Base-by-base conservation (phyloP, 2,113 vertebrate genomes). In the Coturnix japonica region DNA sequence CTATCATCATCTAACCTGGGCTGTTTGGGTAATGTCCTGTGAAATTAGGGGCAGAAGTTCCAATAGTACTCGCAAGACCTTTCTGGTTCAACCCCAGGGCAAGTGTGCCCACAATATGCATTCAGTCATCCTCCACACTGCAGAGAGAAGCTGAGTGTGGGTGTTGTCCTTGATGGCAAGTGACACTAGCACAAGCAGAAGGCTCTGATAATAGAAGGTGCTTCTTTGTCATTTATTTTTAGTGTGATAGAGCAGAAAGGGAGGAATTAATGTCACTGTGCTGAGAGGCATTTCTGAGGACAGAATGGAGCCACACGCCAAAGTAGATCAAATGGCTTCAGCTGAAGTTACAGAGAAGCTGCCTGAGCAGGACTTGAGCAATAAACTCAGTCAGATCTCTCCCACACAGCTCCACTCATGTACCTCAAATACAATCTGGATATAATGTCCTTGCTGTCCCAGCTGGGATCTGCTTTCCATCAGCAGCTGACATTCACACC, bases 391-490 rank as follows among this genome's bases (percentile, higher is more conserved):
- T 16, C 9, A 12, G 69, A 79, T 41, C 37, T 73, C 77, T 93
- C 92, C 89, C 86, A 90, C 93, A 79, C 66, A 79, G 86, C 78
- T 86, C 73, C 17, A 19, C 35, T 85, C 54, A 51, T 43, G 88
- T 77, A 59, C 66, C 78, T 84, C 84, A 83, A 79, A 63, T 71
- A 87, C 21, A 73, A 81, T 84, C 75, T 87, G 89, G 33, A 87
- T 87, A 81, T 61, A 91, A 80, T 82, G 93, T 89, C 91, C 95
- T 90, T 63, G 43, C 59, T 95, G 87, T 72, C 78, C 81, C 86
- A 85, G 66, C 81, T 90, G 81, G 63, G 71, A 87, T 91, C 91
- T 95, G 92, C 81, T 91, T 87, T 90, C 79, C 78, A 89, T 92
- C 91, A 91, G 10, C 89, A 73, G 46, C 89, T 93, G 89, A 80